These are phyloP conservation scores for Volucella zonaria DNA, from an alignment of 2,888 invertebrate genomes.

Conservation along the genomic window DNA sequence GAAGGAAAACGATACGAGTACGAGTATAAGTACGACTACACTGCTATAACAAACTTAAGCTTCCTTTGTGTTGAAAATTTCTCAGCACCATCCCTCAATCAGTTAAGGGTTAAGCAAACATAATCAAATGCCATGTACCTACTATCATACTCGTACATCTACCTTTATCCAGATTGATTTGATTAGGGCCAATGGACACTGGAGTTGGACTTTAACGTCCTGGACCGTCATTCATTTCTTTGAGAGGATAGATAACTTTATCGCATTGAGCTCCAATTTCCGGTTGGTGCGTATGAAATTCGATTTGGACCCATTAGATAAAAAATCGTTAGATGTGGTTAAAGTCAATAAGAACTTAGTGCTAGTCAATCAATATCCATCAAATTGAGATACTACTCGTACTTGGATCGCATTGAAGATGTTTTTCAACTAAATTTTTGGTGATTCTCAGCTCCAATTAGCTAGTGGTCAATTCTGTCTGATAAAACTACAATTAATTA, in stretches of 20 bases:
- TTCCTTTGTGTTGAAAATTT: conserved; percentile 18
- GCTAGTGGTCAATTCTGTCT: no score
- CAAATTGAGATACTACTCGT: conserved; percentile 37
- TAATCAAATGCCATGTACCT: conserved; percentile 53
- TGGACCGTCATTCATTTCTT: conserved; percentile 66
- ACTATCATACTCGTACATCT: neutral
- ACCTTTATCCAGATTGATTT: conserved; percentile 63
- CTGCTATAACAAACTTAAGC: conserved; percentile 40
- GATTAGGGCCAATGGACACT: conserved; percentile 70
- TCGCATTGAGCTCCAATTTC: conserved; percentile 57
- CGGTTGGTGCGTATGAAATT: conserved; percentile 31
- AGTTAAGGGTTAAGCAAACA: conserved; percentile 64
- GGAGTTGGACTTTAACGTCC: neutral
- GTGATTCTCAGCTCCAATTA: no score
- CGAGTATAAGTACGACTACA: conserved; percentile 44
- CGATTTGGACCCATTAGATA: conserved; percentile 36
- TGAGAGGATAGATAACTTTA: neutral
- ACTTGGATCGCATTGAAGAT: neutral
- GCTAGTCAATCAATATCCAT: neutral
- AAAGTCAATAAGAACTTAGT: conserved; percentile 31
- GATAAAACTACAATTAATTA: conserved; percentile 57
- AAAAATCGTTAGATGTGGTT: conserved; percentile 7
- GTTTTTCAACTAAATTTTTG: no score
- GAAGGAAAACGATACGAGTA: neutral
- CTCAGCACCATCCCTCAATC: neutral